phyloP scores from a whole-genome alignment of 2,113 vertebrate species.

The Coryphaenoides rupestris region DNA sequence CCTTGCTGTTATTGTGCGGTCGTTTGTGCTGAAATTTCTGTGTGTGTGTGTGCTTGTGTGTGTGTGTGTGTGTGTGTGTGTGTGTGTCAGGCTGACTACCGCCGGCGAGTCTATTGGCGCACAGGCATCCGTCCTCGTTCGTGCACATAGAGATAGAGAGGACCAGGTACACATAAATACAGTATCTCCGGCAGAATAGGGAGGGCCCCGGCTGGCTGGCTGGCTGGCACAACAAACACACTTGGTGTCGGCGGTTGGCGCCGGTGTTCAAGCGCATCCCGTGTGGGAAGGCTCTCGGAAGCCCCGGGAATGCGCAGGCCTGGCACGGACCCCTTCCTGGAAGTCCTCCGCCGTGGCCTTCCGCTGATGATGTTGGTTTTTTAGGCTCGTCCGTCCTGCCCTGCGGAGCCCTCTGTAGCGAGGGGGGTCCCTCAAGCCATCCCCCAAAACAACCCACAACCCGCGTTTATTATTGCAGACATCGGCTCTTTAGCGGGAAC shows the following conservation, averaged over 20 bases:
- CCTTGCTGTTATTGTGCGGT: no score
- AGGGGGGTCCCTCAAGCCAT: constrained; percentile 19
- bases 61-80: background rate
- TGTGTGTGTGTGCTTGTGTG: background rate
- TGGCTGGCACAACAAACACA: constrained; percentile 5
- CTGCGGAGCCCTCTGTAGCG: constrained; percentile 38
- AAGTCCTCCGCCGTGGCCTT: constrained; percentile 20
- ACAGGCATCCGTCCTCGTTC: no score
- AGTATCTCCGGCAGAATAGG: background rate
- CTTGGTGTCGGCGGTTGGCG: constrained; percentile 6
- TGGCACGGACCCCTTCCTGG: no score
- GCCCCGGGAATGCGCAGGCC: no score
- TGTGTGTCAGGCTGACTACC: background rate
- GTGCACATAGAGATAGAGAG: no score
- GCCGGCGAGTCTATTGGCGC: no score
- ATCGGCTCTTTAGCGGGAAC: no score
- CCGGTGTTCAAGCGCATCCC: no score
- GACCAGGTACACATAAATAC: background rate
- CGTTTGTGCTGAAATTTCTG: no score
- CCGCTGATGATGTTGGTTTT: constrained; percentile 46
- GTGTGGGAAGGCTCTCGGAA: no score
- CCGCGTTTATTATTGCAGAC: constrained; percentile 21
- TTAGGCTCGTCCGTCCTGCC: constrained; percentile 14
- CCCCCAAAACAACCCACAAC: constrained; percentile 27
- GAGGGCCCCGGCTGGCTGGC: background rate